A percentile compares a stretch with the other conserved stretches of the same genome.
phyloP scores from a whole-genome alignment of 2,888 invertebrate genomes.

The Amiota communis region DNA sequence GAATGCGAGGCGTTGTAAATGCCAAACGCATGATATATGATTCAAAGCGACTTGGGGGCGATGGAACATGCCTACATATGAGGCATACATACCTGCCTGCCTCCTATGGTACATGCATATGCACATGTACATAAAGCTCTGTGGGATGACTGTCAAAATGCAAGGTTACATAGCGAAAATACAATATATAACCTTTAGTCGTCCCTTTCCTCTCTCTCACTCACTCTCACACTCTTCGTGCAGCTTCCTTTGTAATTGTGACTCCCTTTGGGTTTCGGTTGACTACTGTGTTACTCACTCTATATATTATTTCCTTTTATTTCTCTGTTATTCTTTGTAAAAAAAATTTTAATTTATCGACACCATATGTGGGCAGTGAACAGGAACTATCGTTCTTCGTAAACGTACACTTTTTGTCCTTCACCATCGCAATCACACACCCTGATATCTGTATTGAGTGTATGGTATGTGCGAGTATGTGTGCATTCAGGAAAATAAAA shows the following conservation, averaged over 20 bases:
- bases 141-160: constrained; percentile 59
- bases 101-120: not conserved
- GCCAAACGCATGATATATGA: constrained; percentile 61
- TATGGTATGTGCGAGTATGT: constrained; percentile 12
- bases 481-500: constrained; percentile 67
- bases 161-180: constrained; percentile 51
- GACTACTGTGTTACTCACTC: not conserved
- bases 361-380: constrained; percentile 67
- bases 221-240: not conserved
- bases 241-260: not conserved
- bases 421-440: not conserved
- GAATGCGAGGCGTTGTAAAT: constrained; percentile 37
- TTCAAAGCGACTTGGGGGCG: constrained; percentile 48
- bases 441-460: not conserved
- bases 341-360: constrained; percentile 71
- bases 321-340: not conserved
- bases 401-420: constrained; percentile 2
- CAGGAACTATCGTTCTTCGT: constrained; percentile 53
- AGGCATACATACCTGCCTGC: not conserved
- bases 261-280: constrained; percentile 35
- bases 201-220: not conserved
- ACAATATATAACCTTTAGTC: constrained; percentile 34
- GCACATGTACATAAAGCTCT: not conserved
- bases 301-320: not conserved
- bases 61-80: not conserved